Evolutionary conservation across 1,140 invertebrate species (phyloP).

Genomic region (Halyomorpha halys): DNA sequence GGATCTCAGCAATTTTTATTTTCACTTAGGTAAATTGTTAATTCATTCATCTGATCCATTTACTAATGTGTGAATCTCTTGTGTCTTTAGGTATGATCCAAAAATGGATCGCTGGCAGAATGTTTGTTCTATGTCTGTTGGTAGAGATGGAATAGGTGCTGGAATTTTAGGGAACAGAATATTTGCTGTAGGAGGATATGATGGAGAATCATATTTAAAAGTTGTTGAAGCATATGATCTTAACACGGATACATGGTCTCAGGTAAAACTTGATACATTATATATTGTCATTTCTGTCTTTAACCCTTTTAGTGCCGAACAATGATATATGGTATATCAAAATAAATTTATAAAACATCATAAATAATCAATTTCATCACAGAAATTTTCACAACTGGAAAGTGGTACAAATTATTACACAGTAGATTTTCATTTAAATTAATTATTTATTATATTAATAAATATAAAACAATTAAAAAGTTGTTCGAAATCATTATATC

Average conservation of each 20-base stretch:
- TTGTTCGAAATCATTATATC: no score
- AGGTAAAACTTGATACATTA: slow-evolving; percentile 41
- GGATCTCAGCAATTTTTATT: no score
- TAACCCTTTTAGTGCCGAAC: no score
- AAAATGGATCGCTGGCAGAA: slow-evolving; percentile 80
- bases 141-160: slow-evolving; percentile 84
- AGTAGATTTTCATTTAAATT: no score
- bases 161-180: slow-evolving; percentile 79
- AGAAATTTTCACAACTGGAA: no score
- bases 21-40: background rate
- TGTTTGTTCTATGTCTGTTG: slow-evolving; percentile 72
- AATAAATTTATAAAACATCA: no score
- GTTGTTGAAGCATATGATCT: slow-evolving; percentile 90
- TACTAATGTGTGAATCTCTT: background rate
- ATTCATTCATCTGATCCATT: background rate
- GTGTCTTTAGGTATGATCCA: slow-evolving; percentile 52
- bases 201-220: slow-evolving; percentile 85
- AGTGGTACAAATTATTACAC: no score
- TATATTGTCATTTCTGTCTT: no score
- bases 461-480: no score
- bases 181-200: slow-evolving; percentile 87
- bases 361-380: no score
- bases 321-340: no score
- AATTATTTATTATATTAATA: no score
- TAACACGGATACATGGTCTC: slow-evolving; percentile 74